A percentile compares a stretch with the other conserved stretches of the same genome.
Evolutionary conservation across 2,113 vertebrate species (phyloP).

Genomic region (Cephalopholis sonnerati): DNA sequence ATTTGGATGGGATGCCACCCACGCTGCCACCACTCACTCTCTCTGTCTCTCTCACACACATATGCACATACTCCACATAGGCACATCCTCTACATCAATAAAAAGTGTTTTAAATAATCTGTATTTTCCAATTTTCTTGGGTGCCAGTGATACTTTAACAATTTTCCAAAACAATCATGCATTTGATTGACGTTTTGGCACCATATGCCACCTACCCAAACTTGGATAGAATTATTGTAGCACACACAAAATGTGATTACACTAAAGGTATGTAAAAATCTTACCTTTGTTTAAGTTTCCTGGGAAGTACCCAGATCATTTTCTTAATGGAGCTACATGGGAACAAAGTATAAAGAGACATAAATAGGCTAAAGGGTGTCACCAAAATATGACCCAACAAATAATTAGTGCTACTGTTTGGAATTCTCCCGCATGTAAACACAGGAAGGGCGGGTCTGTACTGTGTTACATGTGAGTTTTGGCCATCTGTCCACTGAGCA

Average conservation of each 20-base stretch:
- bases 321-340: background rate
- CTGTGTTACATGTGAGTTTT: constrained; percentile 52
- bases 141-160: background rate
- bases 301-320: background rate
- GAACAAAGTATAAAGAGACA: background rate
- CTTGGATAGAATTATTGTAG: background rate
- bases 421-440: constrained; percentile 34
- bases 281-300: background rate
- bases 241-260: background rate
- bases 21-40: constrained; percentile 37
- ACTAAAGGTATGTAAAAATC: background rate
- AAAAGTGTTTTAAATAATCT: background rate
- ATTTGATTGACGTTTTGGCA: background rate
- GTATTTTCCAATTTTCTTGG: background rate
- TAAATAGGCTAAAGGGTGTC: background rate
- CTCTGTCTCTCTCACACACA: background rate
- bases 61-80: background rate
- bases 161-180: accelerated
- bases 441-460: constrained; percentile 22
- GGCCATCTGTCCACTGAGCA: constrained; percentile 58
- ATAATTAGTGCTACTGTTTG: constrained; percentile 42
- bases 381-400: constrained; percentile 25
- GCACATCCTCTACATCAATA: background rate
- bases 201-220: background rate
- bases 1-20: constrained; percentile 55